Percentiles rank a stretch among this genome's conserved stretches.
These are phyloP conservation scores for Neolamprologus variostigma DNA, from an alignment of 2,113 vertebrate species.

Conservation along the genomic window DNA sequence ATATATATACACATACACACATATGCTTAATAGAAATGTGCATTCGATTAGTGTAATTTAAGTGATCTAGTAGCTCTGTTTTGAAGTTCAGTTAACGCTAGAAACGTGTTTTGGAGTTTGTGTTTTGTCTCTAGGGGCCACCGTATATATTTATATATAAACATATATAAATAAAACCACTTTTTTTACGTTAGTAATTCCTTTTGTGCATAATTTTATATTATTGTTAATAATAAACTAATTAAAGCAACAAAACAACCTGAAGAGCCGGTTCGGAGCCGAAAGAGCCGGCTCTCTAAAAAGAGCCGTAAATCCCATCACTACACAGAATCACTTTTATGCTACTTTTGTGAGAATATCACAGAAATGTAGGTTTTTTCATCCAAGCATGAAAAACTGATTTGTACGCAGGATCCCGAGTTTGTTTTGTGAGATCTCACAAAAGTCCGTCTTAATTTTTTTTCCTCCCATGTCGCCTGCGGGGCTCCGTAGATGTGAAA, in stretches of 20 bases:
- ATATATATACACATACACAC: no score
- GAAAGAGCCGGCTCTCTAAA: not conserved
- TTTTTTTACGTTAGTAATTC: not conserved
- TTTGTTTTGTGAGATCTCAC: no score
- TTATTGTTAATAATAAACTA: accelerated
- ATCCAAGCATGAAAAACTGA: not conserved
- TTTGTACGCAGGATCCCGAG: not conserved
- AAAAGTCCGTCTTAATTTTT: no score
- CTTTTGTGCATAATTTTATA: not conserved
- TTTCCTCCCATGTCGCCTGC: accelerated
- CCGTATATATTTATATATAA: no score
- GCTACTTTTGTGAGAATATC: not conserved
- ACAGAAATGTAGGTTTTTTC: not conserved
- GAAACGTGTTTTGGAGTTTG: no score
- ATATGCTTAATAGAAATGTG: no score
- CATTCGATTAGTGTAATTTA: no score
- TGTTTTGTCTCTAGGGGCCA: accelerated
- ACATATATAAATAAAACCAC: no score
- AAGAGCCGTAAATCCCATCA: accelerated
- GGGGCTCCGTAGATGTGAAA: not conserved
- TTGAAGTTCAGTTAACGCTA: no score
- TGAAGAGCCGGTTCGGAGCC: not conserved
- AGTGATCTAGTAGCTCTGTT: no score
- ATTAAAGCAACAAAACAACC: not conserved
- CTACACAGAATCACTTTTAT: not conserved